phyloP scores from a whole-genome alignment of 2,797 vertebrate species.

The Siniperca obscura region DNA sequence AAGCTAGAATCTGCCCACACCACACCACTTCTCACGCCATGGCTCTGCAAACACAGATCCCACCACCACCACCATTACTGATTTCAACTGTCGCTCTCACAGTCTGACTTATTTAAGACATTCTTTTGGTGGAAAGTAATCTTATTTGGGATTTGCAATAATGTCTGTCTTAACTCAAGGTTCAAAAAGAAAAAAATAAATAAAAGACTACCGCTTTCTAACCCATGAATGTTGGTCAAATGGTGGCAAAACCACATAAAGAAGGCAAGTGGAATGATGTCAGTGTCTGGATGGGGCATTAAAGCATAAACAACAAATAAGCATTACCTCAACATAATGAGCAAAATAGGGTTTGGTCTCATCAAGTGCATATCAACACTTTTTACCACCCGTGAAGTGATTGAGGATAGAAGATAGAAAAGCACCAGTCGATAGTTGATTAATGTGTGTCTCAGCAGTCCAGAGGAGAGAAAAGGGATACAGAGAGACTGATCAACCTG shows the following conservation, averaged over 20 bases:
- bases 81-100: constrained; percentile 43
- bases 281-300: constrained; percentile 74
- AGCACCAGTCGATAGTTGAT: constrained; percentile 41
- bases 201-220: constrained; percentile 51
- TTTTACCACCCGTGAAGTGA: constrained; percentile 50
- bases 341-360: constrained; percentile 50
- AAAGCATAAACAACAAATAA: constrained; percentile 75
- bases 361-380: constrained; percentile 57
- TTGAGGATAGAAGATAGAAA: constrained; percentile 39
- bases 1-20: constrained; percentile 54
- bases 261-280: constrained; percentile 71
- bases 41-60: constrained; percentile 45
- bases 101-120: constrained; percentile 55
- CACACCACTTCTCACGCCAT: constrained; percentile 66
- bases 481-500: constrained; percentile 52
- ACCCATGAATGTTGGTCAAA: constrained; percentile 60
- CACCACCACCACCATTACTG: constrained; percentile 41
- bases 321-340: constrained; percentile 79
- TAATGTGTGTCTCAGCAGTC: constrained; percentile 37
- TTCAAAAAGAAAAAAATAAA: constrained; percentile 33
- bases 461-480: constrained; percentile 35
- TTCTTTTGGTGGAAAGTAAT: constrained; percentile 70
- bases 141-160: constrained; percentile 72
- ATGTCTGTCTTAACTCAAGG: constrained; percentile 71
- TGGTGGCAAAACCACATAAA: constrained; percentile 70